Evolutionary conservation across 92 coral and sea anemone species (phyloP).

Genomic region (Zoanthus gigantus): DNA sequence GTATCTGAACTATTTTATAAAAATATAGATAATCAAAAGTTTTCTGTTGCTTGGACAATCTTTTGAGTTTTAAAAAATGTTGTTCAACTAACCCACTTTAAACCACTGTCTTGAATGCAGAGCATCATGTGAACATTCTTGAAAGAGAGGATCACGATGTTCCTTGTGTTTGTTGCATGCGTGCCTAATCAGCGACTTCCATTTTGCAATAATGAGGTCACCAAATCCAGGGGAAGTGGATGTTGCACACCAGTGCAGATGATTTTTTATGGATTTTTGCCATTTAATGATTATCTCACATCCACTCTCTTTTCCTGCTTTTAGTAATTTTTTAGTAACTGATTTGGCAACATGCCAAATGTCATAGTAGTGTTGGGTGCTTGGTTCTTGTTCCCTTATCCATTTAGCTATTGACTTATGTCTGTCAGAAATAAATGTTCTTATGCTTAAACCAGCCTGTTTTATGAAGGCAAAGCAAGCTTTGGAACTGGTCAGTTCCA

Average conservation of each 20-base stretch:
- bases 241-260: conserved; percentile 39
- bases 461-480: conserved; percentile 27
- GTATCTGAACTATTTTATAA: too few species aligned
- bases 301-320: conserved; percentile 22
- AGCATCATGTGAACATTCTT: conserved; percentile 30
- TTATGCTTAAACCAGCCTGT: conserved; percentile 23
- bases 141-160: conserved; percentile 42
- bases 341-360: conserved; percentile 20
- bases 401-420: conserved; percentile 28
- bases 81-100: conserved; percentile 34
- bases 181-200: conserved; percentile 41
- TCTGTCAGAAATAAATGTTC: conserved; percentile 31
- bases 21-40: not conserved
- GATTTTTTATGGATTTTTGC: conserved; percentile 34
- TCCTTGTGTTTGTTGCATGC: conserved; percentile 32
- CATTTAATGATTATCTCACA: conserved; percentile 13
- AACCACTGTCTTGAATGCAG: conserved; percentile 33
- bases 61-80: conserved; percentile 9
- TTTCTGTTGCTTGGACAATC: not conserved
- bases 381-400: conserved; percentile 27
- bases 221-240: conserved; percentile 34
- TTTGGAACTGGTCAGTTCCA: conserved; percentile 22
- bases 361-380: conserved; percentile 29
- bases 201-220: conserved; percentile 32
- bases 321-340: conserved; percentile 6